These are phyloP conservation scores for Carapus acus DNA, from an alignment of 2,797 vertebrate species.

Conservation along the genomic window DNA sequence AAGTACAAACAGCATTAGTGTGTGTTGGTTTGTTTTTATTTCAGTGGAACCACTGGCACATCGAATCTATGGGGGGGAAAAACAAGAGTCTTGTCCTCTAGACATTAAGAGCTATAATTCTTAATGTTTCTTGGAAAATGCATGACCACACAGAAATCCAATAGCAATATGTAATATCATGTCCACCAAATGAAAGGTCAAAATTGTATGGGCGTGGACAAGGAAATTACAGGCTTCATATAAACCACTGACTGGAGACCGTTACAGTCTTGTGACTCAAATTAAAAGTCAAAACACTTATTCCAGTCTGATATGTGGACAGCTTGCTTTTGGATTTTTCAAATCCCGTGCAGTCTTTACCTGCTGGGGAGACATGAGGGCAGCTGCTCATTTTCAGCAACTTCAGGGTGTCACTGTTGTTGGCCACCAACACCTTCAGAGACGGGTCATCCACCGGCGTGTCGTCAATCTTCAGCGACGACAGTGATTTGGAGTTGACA, in stretches of 20 bases:
- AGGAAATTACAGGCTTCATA: constrained; percentile 17
- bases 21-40: no score
- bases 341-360: constrained; percentile 60
- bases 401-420: constrained; percentile 94
- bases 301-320: not conserved
- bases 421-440: constrained; percentile 90
- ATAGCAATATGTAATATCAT: constrained; percentile 2
- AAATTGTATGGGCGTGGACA: not conserved
- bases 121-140: no score
- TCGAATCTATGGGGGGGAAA: not conserved
- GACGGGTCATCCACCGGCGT: constrained; percentile 97
- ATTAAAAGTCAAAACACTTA: constrained; percentile 4
- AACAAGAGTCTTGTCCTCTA: no score
- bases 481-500: constrained; percentile 97
- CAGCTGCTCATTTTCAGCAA: constrained; percentile 99
- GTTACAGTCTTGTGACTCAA: not conserved
- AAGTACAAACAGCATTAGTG: not conserved
- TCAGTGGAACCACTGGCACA: no score
- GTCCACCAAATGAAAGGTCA: constrained; percentile 10
- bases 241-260: constrained; percentile 3
- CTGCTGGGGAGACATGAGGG: constrained; percentile 96
- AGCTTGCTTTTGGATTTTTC: not conserved
- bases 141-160: constrained; percentile 3
- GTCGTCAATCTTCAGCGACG: constrained; percentile 95
- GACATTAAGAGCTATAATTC: no score